These are phyloP conservation scores for Indicator maculatus DNA, from an alignment of 2,113 vertebrate species.

Conservation along the genomic window DNA sequence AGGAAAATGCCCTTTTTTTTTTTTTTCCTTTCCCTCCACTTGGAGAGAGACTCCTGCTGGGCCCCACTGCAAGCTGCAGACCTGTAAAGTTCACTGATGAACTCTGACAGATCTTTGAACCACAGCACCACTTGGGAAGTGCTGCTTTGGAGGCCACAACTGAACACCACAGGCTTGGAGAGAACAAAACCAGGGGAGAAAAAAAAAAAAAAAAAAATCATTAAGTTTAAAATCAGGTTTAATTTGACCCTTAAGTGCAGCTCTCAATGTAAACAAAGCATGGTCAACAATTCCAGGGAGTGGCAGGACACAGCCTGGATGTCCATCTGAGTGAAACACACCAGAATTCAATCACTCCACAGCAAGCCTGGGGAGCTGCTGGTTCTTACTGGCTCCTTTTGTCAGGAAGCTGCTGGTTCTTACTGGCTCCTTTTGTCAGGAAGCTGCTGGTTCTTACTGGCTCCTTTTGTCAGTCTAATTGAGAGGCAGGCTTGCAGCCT, in stretches of 20 bases:
- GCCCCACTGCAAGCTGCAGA: neutral
- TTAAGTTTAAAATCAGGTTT: slow-evolving; percentile 64
- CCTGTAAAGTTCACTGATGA: neutral
- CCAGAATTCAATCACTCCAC: neutral
- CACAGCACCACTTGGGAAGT: neutral
- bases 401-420: no score
- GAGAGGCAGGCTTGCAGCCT: neutral
- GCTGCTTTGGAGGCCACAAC: neutral
- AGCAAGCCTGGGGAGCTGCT: neutral
- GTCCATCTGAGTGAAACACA: neutral
- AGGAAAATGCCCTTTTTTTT: neutral
- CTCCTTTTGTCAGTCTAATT: neutral
- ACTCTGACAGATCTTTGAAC: neutral
- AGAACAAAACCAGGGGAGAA: neutral
- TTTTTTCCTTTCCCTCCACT: neutral
- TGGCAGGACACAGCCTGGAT: slow-evolving; percentile 8
- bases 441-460: neutral
- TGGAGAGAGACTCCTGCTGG: neutral
- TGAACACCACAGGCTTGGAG: neutral
- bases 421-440: neutral
- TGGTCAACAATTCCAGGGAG: slow-evolving; percentile 16
- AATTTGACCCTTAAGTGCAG: slow-evolving; percentile 68
- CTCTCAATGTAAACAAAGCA: slow-evolving; percentile 71
- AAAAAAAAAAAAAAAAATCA: neutral
- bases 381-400: neutral